Evolutionary conservation across 2,113 vertebrate genomes (phyloP), one percentile per base, ranked within the genome.

Genomic region (Rhodinocichla rosea): DNA sequence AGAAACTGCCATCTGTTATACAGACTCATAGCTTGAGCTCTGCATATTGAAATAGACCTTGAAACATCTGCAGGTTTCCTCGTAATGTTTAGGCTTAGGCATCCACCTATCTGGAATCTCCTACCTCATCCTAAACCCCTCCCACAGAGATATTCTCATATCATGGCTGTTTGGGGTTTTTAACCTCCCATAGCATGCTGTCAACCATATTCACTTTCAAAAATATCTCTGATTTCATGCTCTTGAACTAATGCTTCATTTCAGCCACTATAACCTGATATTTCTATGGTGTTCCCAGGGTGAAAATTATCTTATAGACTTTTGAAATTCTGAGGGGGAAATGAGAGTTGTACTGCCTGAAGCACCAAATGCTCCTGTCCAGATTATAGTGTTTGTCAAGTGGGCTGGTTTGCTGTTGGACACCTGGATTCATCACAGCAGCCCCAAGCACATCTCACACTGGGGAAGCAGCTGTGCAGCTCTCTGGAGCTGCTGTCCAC

Each of bases 1-100:
- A 93, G 93, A 97, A 95, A 83, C 35, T 96, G 86, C 96, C 94
- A 94, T 97, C 96, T 97, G 96, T 89, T 92, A 69, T 78, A 94
- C 16, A 95, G 85, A 53, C 69, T 87, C 93, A 92, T 95, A 97
- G 94, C 40, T 86, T 28, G 40, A 95, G 60, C 73, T 97, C 89
- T 84, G 85, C 71, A 81, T 94, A 83, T 94, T 92, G 83, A 96
- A 94, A 86, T 32, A 94, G 87, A 65, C 87, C 91, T 90, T 91
- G 69, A 96, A 96, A 96, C 83, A 89, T 89, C 84, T 95, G 60
- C 85, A 96, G 79, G 65, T 94, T 92, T 94, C 71, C 80, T 94
- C 22, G 2, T 83, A 63, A 70, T 2, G 1, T 60, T 53, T 84
- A 55, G 40, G 24, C 40, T 78, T 45, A 75, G 69, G 7, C 37